phyloP scores from a whole-genome alignment of 2,888 invertebrate genomes.

The Nebria brevicollis region DNA sequence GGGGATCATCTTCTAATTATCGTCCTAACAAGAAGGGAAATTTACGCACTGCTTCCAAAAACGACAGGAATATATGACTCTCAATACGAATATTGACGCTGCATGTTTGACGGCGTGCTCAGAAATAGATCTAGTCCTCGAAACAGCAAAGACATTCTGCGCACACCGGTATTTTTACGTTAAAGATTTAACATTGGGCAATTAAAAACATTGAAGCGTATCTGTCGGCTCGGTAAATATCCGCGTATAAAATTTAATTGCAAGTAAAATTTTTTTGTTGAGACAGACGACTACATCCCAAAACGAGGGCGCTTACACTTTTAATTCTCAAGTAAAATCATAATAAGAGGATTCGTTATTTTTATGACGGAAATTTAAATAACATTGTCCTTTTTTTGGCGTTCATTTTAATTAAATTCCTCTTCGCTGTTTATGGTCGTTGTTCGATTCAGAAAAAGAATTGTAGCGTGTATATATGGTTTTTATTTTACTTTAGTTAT shows the following conservation, averaged over 20 bases:
- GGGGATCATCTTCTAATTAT: slow-evolving; percentile 41
- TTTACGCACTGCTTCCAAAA: slow-evolving; percentile 12
- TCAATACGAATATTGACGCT: not conserved
- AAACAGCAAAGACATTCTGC: not conserved
- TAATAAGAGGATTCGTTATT: slow-evolving; percentile 31
- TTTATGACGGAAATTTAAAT: slow-evolving; percentile 42
- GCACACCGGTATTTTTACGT: slow-evolving; percentile 7
- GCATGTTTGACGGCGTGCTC: not conserved
- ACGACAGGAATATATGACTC: slow-evolving; percentile 21
- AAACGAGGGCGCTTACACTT: slow-evolving; percentile 26
- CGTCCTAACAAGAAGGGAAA: slow-evolving; percentile 22
- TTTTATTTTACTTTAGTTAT: not conserved
- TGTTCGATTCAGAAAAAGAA: slow-evolving; percentile 25
- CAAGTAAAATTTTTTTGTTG: slow-evolving; percentile 28
- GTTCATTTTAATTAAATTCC: slow-evolving; percentile 41
- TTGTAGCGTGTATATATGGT: slow-evolving; percentile 18
- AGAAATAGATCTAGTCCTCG: slow-evolving; percentile 10
- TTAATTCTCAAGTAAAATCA: slow-evolving; percentile 32
- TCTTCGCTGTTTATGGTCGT: slow-evolving; percentile 14
- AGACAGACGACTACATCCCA: slow-evolving; percentile 9
- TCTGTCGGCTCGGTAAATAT: slow-evolving; percentile 4
- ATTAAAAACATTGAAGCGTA: slow-evolving; percentile 8
- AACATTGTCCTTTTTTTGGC: slow-evolving; percentile 32
- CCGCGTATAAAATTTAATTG: slow-evolving; percentile 39
- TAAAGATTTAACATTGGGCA: slow-evolving; percentile 10